Base-by-base conservation (phyloP, 2,113 vertebrate genomes). In the Scatophagus argus region DNA sequence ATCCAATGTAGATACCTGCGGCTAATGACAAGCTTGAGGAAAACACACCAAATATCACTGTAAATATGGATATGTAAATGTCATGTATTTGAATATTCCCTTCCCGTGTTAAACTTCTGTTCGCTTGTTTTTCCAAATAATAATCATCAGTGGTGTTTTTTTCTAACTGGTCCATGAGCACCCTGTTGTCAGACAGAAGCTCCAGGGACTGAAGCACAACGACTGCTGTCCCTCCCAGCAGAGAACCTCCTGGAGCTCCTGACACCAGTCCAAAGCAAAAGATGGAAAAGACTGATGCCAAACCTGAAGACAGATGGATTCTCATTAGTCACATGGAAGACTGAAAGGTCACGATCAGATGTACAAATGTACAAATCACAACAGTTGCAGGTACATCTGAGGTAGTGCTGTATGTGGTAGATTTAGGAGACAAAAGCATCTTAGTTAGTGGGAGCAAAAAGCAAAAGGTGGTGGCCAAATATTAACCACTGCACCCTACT, bases 251-350 rank as follows among this genome's bases (percentile, higher is more conserved):
- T 29, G 39, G 17, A 32, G 19, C 49, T 58, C 56, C 76, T 0
- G 5, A 61, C 12, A 62, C 8, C 77, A 84, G 38, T 27, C 77
- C 52, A n/a, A 76, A 29, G 27, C 31, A 54, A 5, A 81, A 46
- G 61, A 9, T 4, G n/a, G 44, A 0, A 70, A 81, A 2, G 13
- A 31, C 34, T 46, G 65, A 39, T 4, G 39, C 14, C 29, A 47
- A 12, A 4, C 23, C 70, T 84, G 65, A 65, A 55, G 46, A 64
- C 8, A 56, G 14, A 27, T 7, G 5, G 11, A 64, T 21, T 31
- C 14, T 31, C 9, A 46, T 64, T 46, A 43, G 9, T 13, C 29
- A 25, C 27, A 16, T 8, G 3, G 13, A 16, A 6, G 14, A 54
- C 10, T 13, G 8, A 51, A 21, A 52, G 51, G 2, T 52, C 23